Base-by-base conservation (phyloP, 2,797 vertebrate genomes). In the Mionectes olivaceus region DNA sequence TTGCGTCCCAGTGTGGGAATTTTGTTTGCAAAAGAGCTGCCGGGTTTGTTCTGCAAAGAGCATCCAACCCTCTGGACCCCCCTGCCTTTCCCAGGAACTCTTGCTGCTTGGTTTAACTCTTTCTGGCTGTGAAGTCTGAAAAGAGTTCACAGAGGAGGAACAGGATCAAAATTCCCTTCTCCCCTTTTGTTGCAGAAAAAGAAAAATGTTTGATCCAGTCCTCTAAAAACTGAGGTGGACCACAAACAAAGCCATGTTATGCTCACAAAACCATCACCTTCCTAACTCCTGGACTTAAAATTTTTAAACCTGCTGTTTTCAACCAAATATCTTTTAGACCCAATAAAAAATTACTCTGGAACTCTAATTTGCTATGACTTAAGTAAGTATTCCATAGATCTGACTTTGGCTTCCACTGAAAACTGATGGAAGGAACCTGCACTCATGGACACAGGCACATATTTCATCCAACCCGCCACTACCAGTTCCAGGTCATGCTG, bases 81-180 rank as follows among this genome's bases (percentile, higher is more conserved):
- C 55, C 60, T 60, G 80, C 52, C 87, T 92, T 90, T 94, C 87
- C 95, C 89, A 82, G 89, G 85, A 88, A 1, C 59, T 84, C 87
- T 53, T 76, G 39, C 93, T 91, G 85, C 89, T 90, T 84, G 30
- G 60, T 67, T 96, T 78, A 60, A 60, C 63, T 57, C 85, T 47
- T 64, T 64, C 88, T 89, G 90, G 64, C 92, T 93, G 74, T 25
- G 76, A 90, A 87, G 30, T 39, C 70, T 91, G 63, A 80, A 88
- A 88, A 93, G 85, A 57, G 70, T n/a, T 93, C 89, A 84, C 44
- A 67, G 80, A 70, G 63, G 41, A 95, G 83, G 83, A 91, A 50
- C 49, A 50, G 93, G 91, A 87, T 91, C 90, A 83, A 85, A 50
- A 77, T 87, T 82, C n/a, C 41, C 67, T 63, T 74, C 94, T 90